Base-by-base conservation (phyloP, 2,888 invertebrate genomes). In the Cantharis nigra region DNA sequence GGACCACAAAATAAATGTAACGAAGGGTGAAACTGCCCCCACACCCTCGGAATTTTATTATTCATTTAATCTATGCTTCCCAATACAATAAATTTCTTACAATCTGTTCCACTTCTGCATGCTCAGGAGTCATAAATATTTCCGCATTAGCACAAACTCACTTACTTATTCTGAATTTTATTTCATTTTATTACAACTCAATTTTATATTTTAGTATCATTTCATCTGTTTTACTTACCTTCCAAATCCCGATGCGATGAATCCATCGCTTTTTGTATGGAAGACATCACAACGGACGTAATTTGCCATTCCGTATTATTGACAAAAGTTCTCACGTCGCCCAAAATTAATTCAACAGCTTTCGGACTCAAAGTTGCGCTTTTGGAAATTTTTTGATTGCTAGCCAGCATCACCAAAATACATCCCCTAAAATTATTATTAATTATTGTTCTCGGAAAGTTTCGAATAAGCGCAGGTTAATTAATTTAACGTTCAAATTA, bases 251-350 rank as follows among this genome's bases (percentile, higher is more conserved):
- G 90, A 83, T 91, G 89, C 80, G 92, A 90, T 72, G 91, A 91
- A 81, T 92, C 91, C 73, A 91, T 89, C 14, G 92, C 90, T 81
- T 91, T 90, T 87, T 93, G 92, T 81, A 92, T 90, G 69, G 91
- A 90, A 14, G 90, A 85, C 10, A 87, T 85, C 7, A 85, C 83
- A 9, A 87, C 85, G 80, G 87, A 87, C 80, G 92, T 90, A 80
- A 93, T 90, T 88, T 93, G 92, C 85, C 90, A 88, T 83, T 92
- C 91, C n/a, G 92, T 91, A 83, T 92, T 92, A 82, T 90, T 89
- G 75, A 93, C 88, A 84, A 92, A 93, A 74, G 91, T 90, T 84
- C 90, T 90, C 71, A 92, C 87, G 85, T 93, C 93, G 80, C 91
- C 89, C 70, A 93, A 89, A 49, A 92, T 91, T 16, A 91, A 89